Evolutionary conservation across 2,797 vertebrate genomes (phyloP).

Genomic region (Danionella dracula): DNA sequence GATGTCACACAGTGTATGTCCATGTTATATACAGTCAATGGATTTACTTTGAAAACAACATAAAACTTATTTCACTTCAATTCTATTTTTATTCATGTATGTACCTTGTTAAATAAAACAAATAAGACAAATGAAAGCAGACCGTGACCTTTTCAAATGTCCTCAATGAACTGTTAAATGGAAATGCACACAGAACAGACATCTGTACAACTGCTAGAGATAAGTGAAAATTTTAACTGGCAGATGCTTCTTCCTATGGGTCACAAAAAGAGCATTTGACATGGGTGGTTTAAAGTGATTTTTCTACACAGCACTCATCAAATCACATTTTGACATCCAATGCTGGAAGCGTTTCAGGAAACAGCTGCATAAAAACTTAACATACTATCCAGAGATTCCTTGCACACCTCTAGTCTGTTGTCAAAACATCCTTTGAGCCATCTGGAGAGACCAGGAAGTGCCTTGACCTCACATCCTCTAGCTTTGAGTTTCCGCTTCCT

Average conservation of each 20-base stretch:
- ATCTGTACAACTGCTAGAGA: background rate
- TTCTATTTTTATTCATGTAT: no score
- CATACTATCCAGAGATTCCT: slow-evolving; percentile 48
- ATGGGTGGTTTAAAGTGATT: slow-evolving; percentile 26
- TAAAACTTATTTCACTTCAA: no score
- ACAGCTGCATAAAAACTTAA: slow-evolving; percentile 59
- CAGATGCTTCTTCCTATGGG: no score
- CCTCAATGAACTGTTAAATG: no score
- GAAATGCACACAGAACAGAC: no score
- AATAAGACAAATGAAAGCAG: no score
- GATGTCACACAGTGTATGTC: no score
- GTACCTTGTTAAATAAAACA: no score
- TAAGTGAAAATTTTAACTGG: no score
- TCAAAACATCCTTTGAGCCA: slow-evolving; percentile 11
- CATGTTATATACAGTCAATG: no score
- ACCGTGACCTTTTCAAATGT: no score
- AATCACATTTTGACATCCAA: slow-evolving; percentile 53
- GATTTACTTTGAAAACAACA: no score
- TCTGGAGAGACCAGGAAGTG: slow-evolving; percentile 27
- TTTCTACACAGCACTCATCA: slow-evolving; percentile 24
- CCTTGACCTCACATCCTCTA: slow-evolving; percentile 29
- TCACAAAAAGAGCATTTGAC: slow-evolving; percentile 1
- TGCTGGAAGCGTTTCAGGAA: slow-evolving; percentile 57
- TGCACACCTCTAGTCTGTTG: background rate
- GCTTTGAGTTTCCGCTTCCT: background rate